Base-by-base conservation (phyloP, 1,140 invertebrate species). In the Heliothis subflexa region DNA sequence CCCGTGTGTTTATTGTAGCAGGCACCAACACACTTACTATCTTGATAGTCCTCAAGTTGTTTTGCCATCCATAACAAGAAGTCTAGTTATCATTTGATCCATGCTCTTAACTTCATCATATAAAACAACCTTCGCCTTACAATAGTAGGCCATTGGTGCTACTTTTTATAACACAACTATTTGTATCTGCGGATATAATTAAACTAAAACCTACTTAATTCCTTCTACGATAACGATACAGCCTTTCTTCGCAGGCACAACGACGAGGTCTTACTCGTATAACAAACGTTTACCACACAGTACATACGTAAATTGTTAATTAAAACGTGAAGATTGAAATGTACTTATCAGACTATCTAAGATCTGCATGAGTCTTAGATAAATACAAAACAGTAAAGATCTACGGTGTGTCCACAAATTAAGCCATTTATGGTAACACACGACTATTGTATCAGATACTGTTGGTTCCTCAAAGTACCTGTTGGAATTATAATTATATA, bases 381-480 rank as follows among this genome's bases (percentile, higher is more conserved):
- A 70, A 70, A 70, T 21, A 70, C 7, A 52, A 25, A 52, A 25
- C 47, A 52, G 14, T 50, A 52, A 70, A 70, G 12, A 25, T 50
- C 66, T 49, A 52, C 13, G 28, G 13, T 28, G 7, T 70, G 47
- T 28, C 50, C 18, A 70, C 66, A 45, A 70, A 50, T 70, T 50
- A 70, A 68, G 64, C 64, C 61, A 12, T 64, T 64, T 64, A 50
- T 50, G 49, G 64, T 68, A 12, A 50, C 47, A 50, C 50, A 10
- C 50, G 28, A 70, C 47, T 70, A 70, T 70, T 70, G 18, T 50
- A 18, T 14, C 14, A 21, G 45, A 50, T 47, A 7, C 18, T 40
- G 40, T 18, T 47, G 18, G 16, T 18, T 21, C 16, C 9, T 66
- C 11, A 47, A 47, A 47, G 40, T 47, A 47, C 1, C 40, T 47